Percentiles rank a stretch among this genome's conserved stretches.
phyloP scores from a whole-genome alignment of 2,888 invertebrate species.

The Drosophila anceps region DNA sequence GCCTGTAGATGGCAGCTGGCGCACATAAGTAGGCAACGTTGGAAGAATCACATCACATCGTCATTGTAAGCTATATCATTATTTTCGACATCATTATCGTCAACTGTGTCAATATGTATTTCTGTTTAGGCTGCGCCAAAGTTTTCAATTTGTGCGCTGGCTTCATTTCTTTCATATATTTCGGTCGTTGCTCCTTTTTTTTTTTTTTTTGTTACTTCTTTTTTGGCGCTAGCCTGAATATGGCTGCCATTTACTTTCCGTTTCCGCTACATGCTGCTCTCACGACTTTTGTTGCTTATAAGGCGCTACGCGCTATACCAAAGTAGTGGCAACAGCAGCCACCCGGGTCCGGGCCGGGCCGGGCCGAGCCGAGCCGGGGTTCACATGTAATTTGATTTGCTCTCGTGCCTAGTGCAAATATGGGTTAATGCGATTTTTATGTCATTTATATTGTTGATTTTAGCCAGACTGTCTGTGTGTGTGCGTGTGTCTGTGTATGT shows the following conservation, averaged over 20 bases:
- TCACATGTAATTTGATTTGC: conserved; percentile 72
- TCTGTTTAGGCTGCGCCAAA: conserved; percentile 38
- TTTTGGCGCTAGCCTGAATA: conserved; percentile 40
- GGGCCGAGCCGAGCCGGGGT: background rate
- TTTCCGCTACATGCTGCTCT: conserved; percentile 72
- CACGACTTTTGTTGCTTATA: conserved; percentile 74
- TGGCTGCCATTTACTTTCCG: conserved; percentile 74
- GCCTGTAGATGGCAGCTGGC: conserved; percentile 40
- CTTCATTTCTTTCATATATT: background rate
- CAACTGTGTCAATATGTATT: conserved; percentile 24
- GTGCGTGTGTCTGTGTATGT: background rate
- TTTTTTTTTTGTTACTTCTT: background rate
- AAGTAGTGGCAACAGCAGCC: conserved; percentile 15
- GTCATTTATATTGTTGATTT: conserved; percentile 71
- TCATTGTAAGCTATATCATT: conserved; percentile 16
- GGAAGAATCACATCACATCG: conserved; percentile 20
- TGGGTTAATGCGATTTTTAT: conserved; percentile 82
- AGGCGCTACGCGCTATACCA: conserved; percentile 30
- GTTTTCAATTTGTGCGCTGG: conserved; percentile 50
- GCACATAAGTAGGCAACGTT: conserved; percentile 72
- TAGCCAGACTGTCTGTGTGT: conserved; percentile 14
- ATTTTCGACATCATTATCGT: conserved; percentile 3
- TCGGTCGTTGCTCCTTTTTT: background rate
- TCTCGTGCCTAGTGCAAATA: conserved; percentile 72
- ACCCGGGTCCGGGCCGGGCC: background rate